Base-by-base conservation (phyloP, 2,113 vertebrate species). In the Heterotilapia buettikoferi region DNA sequence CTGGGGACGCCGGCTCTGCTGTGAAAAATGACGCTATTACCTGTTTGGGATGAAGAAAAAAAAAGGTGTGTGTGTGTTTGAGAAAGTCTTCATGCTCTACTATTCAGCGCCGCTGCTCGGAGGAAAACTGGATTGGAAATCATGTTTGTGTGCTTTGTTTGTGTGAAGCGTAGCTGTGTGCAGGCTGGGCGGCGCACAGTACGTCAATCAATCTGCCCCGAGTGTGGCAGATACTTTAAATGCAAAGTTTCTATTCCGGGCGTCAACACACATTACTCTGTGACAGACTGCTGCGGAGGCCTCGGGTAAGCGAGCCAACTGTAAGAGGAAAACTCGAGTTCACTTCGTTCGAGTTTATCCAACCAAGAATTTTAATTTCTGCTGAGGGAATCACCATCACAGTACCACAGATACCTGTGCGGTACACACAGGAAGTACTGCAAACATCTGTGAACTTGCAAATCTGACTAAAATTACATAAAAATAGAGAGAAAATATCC, bases 1-100 rank as follows among this genome's bases (percentile, higher is more conserved):
- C 89, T 88, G 90, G 81, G 88, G 93, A 95, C 90, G 79, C 63
- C 93, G 92, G 85, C 85, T 83, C 88, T 88, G 84, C 91, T 59
- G 45, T 96, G 96, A 97, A 97, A 97, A 97, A 97, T 82, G 90
- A 96, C 82, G 90, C 95, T 96, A 97, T 97, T 97, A 96, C 94
- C 94, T 93, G 94, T 94, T 94, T 43, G 82, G 68, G 68, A 63
- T 56, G 56, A 84, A 84, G 33, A 31, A 31, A 21, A 50, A 33
- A 68, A 40, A 18, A 6, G 4, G n/a, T 9, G 79, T 38, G 56
- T 38, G 82, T 78, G 53, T 80, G 43, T 38, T 66, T 43, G 13
- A 18, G 56, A 36, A 86, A 76, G n/a, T 63, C 68, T 52, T 83
- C 38, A 6, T 16, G 59, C 40, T 86, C 68, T n/a, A n/a, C n/a